These are phyloP conservation scores for Theonella swinhoei DNA, from an alignment of 37 sponge, comb jelly and placozoan species.

Conservation along the genomic window DNA sequence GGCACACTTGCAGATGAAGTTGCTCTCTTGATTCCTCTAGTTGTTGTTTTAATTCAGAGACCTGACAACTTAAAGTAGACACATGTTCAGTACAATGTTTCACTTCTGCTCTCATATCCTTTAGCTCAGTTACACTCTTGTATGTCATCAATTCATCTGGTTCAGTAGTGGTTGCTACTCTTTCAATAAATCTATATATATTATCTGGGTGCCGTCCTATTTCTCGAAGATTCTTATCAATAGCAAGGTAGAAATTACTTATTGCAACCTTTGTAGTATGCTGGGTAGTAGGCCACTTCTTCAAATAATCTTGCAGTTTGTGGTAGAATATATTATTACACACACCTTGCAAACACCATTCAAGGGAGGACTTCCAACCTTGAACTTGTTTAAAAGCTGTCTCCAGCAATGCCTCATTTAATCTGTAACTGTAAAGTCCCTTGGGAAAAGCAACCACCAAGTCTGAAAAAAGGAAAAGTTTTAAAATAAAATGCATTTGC, in stretches of 20 bases:
- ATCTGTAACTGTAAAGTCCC: constrained; percentile 10
- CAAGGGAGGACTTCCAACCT: neutral
- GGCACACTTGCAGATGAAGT: neutral
- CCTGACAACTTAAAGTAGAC: neutral
- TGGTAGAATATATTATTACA: constrained; percentile 33
- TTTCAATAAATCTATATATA: constrained; percentile 41
- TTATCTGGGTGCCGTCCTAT: constrained; percentile 30
- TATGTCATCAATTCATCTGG: constrained; percentile 19
- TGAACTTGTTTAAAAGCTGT: constrained; percentile 7
- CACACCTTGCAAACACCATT: constrained; percentile 1
- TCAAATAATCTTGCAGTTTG: constrained; percentile 37
- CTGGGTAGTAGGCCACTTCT: constrained; percentile 28
- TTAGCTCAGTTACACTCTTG: neutral
- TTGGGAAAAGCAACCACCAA: constrained; percentile 17
- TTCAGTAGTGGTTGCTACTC: neutral
- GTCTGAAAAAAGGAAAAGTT: neutral
- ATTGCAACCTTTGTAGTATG: constrained; percentile 32
- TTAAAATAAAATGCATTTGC: neutral
- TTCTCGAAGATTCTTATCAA: constrained; percentile 27
- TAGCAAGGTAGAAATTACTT: constrained; percentile 33
- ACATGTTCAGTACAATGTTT: neutral
- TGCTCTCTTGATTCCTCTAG: neutral
- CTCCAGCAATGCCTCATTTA: constrained; percentile 4
- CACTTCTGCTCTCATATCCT: neutral
- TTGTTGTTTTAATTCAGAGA: neutral